phyloP scores from a whole-genome alignment of 2,113 vertebrate genomes.

The Leucopsar rothschildi region DNA sequence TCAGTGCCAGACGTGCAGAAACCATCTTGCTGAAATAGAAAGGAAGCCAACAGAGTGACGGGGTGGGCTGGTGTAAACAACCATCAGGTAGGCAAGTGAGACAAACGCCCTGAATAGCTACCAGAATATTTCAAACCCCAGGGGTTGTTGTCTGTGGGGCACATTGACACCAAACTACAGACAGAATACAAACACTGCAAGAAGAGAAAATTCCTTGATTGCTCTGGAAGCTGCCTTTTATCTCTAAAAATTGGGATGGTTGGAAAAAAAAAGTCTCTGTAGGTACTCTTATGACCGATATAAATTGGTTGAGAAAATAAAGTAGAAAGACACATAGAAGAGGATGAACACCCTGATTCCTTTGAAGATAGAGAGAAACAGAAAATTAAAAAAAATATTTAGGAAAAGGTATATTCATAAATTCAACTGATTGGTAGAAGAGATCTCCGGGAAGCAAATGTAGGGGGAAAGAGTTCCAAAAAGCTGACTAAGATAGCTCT shows the following conservation, averaged over 20 bases:
- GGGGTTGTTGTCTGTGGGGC: not conserved
- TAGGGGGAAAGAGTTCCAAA: not conserved
- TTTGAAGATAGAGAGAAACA: not conserved
- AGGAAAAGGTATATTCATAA: not conserved
- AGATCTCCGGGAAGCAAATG: not conserved
- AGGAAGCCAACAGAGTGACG: not conserved
- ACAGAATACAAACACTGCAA: not conserved
- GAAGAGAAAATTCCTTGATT: not conserved
- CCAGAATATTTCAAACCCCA: not conserved
- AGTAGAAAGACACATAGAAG: not conserved
- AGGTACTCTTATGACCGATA: not conserved
- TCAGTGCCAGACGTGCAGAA: not conserved
- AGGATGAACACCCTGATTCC: not conserved
- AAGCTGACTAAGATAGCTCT: not conserved
- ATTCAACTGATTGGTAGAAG: not conserved
- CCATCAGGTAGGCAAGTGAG: not conserved
- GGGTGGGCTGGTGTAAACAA: not conserved
- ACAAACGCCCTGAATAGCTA: not conserved
- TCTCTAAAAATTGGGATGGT: fast-evolving
- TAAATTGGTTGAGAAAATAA: not conserved
- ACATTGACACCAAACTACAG: not conserved
- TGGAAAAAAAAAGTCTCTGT: not conserved
- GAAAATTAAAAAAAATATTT: not conserved
- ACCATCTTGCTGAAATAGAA: not conserved
- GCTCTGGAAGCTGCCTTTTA: not conserved